Evolutionary conservation across 2,888 invertebrate species (phyloP).

Genomic region (Azorinus chamasolen): DNA sequence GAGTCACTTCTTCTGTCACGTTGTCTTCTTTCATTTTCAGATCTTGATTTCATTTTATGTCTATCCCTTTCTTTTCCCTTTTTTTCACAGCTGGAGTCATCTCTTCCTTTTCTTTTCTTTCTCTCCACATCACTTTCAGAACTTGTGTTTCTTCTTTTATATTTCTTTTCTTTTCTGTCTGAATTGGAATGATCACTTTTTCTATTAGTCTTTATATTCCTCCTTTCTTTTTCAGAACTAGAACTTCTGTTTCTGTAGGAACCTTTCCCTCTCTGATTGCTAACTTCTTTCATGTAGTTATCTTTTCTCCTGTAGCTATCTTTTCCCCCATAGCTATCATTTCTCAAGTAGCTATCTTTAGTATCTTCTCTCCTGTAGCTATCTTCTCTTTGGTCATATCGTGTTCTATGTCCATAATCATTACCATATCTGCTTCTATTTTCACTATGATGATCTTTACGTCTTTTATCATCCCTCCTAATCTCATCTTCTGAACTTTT

Average conservation of each 20-base stretch:
- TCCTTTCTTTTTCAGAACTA: slow-evolving; percentile 11
- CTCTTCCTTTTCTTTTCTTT: neutral
- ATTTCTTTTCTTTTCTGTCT: no score
- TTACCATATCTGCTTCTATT: slow-evolving; percentile 23
- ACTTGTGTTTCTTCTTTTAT: neutral
- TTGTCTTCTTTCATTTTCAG: no score
- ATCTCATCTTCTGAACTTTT: slow-evolving; percentile 1
- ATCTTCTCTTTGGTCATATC: slow-evolving; percentile 10
- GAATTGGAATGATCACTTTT: neutral
- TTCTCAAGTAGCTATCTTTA: slow-evolving; percentile 19
- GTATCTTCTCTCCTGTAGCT: neutral
- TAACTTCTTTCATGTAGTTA: neutral
- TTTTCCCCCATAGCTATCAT: neutral
- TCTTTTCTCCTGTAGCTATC: slow-evolving; percentile 2
- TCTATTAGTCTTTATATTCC: slow-evolving; percentile 4
- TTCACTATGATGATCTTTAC: slow-evolving; percentile 17
- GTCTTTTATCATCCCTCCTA: slow-evolving; percentile 5
- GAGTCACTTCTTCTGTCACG: no score
- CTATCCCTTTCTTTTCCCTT: no score
- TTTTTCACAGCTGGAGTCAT: no score
- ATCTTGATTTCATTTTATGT: no score
- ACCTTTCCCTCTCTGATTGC: slow-evolving; percentile 13
- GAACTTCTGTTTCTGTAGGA: slow-evolving; percentile 15
- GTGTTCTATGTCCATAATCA: slow-evolving; percentile 8
- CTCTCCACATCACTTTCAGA: neutral